phyloP scores from a whole-genome alignment of 1,140 invertebrate genomes.

The Physella acuta region DNA sequence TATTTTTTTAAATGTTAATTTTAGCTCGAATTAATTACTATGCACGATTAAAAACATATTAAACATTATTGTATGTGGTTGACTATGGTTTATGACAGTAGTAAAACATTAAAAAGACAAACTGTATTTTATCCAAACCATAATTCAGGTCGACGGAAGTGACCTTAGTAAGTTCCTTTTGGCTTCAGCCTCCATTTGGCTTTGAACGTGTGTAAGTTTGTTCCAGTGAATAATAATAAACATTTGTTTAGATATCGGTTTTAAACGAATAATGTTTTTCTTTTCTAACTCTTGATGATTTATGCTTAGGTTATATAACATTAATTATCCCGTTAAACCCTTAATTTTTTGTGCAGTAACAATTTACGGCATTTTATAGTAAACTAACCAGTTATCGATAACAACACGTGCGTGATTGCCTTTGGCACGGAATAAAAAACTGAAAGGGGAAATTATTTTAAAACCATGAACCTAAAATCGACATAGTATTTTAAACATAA shows the following conservation, averaged over 20 bases:
- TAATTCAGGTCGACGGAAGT: not conserved
- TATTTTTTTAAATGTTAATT: too few relatives aligned
- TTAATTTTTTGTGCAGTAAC: not conserved
- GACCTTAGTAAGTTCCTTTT: not conserved
- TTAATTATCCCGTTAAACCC: not conserved
- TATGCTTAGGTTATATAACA: not conserved
- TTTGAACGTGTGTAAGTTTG: slow-evolving; percentile 2
- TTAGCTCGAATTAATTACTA: too few relatives aligned
- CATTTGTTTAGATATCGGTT: not conserved
- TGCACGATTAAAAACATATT: too few relatives aligned
- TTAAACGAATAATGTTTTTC: not conserved
- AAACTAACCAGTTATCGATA: not conserved
- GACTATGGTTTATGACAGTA: too few relatives aligned
- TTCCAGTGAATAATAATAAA: not conserved
- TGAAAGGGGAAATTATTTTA: too few relatives aligned
- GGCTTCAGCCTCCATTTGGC: slow-evolving; percentile 12
- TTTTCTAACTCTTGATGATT: not conserved
- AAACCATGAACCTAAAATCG: too few relatives aligned
- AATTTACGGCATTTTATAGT: not conserved
- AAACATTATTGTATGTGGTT: too few relatives aligned
- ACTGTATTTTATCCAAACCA: too few relatives aligned
- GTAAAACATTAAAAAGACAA: too few relatives aligned
- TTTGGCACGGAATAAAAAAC: too few relatives aligned
- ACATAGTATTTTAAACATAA: too few relatives aligned
- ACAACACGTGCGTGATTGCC: too few relatives aligned